Evolutionary conservation across 2,113 vertebrate species (phyloP).

Genomic region (Gulo gulo): DNA sequence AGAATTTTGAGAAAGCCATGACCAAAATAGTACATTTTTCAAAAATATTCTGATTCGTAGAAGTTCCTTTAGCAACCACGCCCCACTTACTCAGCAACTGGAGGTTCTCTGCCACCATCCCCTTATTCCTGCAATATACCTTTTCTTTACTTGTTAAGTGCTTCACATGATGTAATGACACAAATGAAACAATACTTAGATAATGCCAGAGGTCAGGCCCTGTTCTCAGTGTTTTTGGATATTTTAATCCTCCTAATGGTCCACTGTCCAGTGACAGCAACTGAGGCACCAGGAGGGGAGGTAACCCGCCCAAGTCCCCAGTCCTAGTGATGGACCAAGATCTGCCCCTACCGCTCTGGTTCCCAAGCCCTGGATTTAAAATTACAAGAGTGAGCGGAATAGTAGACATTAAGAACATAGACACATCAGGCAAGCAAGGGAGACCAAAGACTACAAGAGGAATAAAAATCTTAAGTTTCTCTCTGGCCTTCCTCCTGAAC

Average conservation of each 20-base stretch:
- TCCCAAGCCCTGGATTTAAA: not conserved
- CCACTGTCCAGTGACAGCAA: not conserved
- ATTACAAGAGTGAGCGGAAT: not conserved
- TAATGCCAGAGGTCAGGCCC: not conserved
- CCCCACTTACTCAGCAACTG: not conserved
- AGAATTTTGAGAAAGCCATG: not conserved
- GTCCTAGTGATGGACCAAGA: rapidly evolving
- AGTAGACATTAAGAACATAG: not conserved
- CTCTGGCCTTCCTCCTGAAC: not conserved
- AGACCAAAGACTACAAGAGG: not conserved
- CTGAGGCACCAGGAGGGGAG: not conserved
- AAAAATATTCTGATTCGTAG: not conserved
- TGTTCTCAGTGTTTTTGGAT: not conserved
- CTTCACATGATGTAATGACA: not conserved
- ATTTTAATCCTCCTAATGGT: not conserved
- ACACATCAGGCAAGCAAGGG: not conserved
- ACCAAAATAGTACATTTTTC: not conserved
- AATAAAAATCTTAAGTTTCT: not conserved
- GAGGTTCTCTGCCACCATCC: not conserved
- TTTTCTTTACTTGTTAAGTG: not conserved
- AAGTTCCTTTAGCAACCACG: not conserved
- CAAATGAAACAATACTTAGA: not conserved
- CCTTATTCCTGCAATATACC: not conserved
- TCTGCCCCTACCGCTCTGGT: not conserved
- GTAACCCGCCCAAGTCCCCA: not conserved